These are phyloP conservation scores for Morus bassanus DNA, from an alignment of 2,797 vertebrate species.

Conservation along the genomic window DNA sequence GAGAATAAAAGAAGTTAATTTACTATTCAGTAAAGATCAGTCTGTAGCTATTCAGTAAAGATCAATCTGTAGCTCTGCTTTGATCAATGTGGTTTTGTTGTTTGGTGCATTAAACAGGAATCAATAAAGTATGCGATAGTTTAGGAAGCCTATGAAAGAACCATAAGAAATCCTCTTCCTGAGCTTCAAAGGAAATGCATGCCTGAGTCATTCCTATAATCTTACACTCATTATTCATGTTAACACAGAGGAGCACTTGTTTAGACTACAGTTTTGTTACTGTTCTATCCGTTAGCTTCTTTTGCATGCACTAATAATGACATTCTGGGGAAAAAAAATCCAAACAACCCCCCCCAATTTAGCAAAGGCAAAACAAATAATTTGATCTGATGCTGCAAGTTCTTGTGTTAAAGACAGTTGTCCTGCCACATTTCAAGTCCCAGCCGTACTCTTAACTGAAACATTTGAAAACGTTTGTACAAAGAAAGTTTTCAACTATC, in stretches of 20 bases:
- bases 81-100: not conserved
- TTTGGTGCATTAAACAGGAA: not conserved
- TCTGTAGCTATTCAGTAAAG: not conserved
- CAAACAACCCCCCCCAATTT: not conserved
- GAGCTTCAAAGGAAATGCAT: not conserved
- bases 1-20: not conserved
- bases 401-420: not conserved
- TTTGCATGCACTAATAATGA: not conserved
- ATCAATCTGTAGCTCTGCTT: not conserved
- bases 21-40: not conserved
- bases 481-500: not conserved
- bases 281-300: not conserved
- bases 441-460: not conserved
- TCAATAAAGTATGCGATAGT: not conserved
- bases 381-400: not conserved
- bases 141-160: not conserved
- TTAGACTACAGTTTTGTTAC: not conserved
- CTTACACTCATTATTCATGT: not conserved
- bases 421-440: not conserved
- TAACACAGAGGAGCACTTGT: not conserved
- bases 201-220: not conserved
- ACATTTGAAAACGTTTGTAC: not conserved
- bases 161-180: not conserved
- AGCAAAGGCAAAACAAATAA: not conserved
- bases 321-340: not conserved